These are phyloP conservation scores for Calycopis cecrops DNA, from an alignment of 1,140 invertebrate species.

Conservation along the genomic window DNA sequence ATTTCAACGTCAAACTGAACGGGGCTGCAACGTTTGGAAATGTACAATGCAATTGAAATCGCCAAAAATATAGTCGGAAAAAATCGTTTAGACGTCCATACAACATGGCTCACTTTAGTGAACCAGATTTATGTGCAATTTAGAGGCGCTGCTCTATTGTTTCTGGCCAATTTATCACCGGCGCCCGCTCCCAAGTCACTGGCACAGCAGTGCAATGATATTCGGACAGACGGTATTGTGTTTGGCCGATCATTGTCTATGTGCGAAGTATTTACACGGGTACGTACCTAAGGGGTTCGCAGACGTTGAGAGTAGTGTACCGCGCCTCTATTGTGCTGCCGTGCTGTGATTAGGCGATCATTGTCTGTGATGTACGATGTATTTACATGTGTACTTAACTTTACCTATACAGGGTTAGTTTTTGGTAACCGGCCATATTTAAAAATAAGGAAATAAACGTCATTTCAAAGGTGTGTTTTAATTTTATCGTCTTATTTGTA, in stretches of 20 bases:
- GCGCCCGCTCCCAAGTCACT: slow-evolving; percentile 30
- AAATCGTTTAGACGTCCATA: slow-evolving; percentile 17
- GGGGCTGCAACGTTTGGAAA: background rate
- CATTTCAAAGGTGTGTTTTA: no score
- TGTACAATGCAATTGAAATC: slow-evolving; percentile 13
- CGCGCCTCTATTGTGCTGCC: no score
- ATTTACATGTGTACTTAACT: slow-evolving; percentile 32
- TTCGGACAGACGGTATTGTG: slow-evolving; percentile 23
- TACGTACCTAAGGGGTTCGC: no score
- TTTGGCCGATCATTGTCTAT: slow-evolving; percentile 40
- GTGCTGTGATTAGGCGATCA: slow-evolving; percentile 40
- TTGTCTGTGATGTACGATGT: slow-evolving; percentile 34
- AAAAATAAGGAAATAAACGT: no score
- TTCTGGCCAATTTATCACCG: slow-evolving; percentile 44
- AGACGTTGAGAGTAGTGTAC: no score
- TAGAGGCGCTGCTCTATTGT: slow-evolving; percentile 35
- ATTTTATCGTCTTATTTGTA: no score
- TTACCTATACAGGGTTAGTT: no score
- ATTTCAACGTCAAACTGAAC: background rate
- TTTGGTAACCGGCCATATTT: no score
- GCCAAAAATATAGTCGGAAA: slow-evolving; percentile 19
- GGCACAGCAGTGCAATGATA: slow-evolving; percentile 26
- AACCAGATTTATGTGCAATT: slow-evolving; percentile 17
- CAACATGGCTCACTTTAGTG: slow-evolving; percentile 12
- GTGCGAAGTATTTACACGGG: slow-evolving; percentile 31